Base-by-base conservation (phyloP, 2,888 invertebrate genomes). In the Melinaea marsaeus region DNA sequence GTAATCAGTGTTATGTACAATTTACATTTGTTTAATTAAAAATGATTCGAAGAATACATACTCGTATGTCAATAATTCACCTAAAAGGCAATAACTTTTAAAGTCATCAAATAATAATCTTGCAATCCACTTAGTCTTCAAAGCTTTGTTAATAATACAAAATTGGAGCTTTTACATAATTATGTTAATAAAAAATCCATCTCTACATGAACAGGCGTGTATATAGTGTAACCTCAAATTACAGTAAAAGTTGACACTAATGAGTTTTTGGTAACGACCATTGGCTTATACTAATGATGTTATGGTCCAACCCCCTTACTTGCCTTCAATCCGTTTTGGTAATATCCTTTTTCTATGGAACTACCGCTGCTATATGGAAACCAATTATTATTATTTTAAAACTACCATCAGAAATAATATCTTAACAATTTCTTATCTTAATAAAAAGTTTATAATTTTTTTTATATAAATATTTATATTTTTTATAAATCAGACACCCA, bases 251-350 rank as follows among this genome's bases (percentile, higher is more conserved):
- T 88, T 84, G 81, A 83, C 77, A 81, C 84, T 90, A 90, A 90
- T 89, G 90, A 88, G 84, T 88, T 90, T 89, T 86, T 80, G 85
- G 90, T 89, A 88, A 85, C 89, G 85, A 87, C 88, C 88, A 90
- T 90, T 90, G 90, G 90, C 80, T 69, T 78, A 81, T 67, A 66
- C 88, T 90, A 90, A 90, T 89, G 89, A 88, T 82, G 77, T 72
- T 74, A 66, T 76, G 83, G 86, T 74, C 81, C 90, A 74, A 75
- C 90, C 90, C 88, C 88, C 89, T 89, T 88, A 86, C 88, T 88
- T 85, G 84, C 82, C 76, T 77, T 76, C 81, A 81, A 84, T 88
- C 83, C 80, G 84, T 85, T 87, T 86, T 79, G 83, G 85, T 87
- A 83, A 86, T 86, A 85, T 85, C 79, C 81, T 66, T 75, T 81